Conservation (phyloP, 2,113 vertebrate genomes). For the Paramormyrops kingsleyae region DNA sequence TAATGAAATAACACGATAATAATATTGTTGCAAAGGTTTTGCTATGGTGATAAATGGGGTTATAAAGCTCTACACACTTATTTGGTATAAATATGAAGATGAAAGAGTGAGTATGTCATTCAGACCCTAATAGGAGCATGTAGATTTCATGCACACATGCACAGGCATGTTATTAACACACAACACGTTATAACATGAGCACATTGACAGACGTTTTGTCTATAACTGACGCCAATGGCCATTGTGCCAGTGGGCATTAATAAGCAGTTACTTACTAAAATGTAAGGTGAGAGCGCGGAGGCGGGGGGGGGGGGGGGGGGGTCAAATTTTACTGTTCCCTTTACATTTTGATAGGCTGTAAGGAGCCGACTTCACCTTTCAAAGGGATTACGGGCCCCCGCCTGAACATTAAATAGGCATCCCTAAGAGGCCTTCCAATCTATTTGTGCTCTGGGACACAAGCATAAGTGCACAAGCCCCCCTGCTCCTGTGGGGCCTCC, state of each 20-base stretch:
- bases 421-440: neutral
- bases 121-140: neutral
- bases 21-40: neutral
- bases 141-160: neutral
- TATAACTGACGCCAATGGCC: neutral
- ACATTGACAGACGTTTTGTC: neutral
- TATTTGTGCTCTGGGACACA: neutral
- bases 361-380: neutral
- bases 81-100: neutral
- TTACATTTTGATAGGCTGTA: neutral
- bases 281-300: constrained; percentile 23
- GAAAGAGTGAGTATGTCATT: neutral
- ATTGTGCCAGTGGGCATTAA: neutral
- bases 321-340: neutral
- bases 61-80: neutral
- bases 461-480: neutral
- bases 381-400: neutral
- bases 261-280: neutral
- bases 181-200: neutral
- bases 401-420: neutral
- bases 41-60: neutral
- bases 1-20: neutral
- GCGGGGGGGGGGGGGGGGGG: neutral
- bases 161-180: neutral
- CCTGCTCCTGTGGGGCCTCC: neutral